Percentiles rank a stretch among this genome's conserved stretches.
Conservation (phyloP, 2,888 invertebrate species). For the Beris chalybata region DNA sequence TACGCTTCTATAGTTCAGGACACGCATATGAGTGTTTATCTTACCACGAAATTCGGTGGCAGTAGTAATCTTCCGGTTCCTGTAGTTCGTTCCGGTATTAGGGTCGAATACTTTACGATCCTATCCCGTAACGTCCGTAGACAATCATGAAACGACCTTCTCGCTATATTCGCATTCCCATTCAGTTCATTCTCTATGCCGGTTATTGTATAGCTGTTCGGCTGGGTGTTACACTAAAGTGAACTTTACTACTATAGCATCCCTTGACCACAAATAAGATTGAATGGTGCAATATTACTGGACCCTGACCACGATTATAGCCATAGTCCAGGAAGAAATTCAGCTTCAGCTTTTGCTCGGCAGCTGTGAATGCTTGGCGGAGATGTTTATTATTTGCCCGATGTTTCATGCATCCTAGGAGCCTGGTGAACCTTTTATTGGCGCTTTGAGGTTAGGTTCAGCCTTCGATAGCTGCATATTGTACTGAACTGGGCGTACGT, state of each 20-base stretch:
- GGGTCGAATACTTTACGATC: conserved; percentile 29
- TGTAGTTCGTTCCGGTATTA: conserved; percentile 19
- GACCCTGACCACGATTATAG: conserved; percentile 30
- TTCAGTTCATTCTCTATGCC: not conserved
- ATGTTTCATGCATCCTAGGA: too few relatives aligned
- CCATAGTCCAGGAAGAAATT: conserved; percentile 17
- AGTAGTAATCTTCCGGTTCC: conserved; percentile 10
- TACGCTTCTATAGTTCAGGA: conserved; percentile 13
- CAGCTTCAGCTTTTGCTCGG: conserved; percentile 21
- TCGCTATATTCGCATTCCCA: conserved; percentile 11
- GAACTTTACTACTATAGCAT: conserved; percentile 38
- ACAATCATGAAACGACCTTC: conserved; percentile 26
- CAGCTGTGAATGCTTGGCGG: conserved; percentile 7
- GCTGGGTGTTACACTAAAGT: conserved; percentile 33
- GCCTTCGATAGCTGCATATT: too few relatives aligned
- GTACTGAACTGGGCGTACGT: too few relatives aligned
- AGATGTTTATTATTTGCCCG: conserved; percentile 6
- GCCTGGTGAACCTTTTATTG: too few relatives aligned
- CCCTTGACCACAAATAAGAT: conserved; percentile 39
- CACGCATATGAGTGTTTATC: conserved; percentile 17
- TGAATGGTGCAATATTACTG: conserved; percentile 39
- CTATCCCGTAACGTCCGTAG: conserved; percentile 17
- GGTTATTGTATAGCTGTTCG: not conserved
- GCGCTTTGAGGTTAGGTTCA: too few relatives aligned
- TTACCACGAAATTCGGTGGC: conserved; percentile 22